These are phyloP conservation scores for Enteromius mattozi DNA, from an alignment of 2,797 vertebrate species.

Conservation along the genomic window DNA sequence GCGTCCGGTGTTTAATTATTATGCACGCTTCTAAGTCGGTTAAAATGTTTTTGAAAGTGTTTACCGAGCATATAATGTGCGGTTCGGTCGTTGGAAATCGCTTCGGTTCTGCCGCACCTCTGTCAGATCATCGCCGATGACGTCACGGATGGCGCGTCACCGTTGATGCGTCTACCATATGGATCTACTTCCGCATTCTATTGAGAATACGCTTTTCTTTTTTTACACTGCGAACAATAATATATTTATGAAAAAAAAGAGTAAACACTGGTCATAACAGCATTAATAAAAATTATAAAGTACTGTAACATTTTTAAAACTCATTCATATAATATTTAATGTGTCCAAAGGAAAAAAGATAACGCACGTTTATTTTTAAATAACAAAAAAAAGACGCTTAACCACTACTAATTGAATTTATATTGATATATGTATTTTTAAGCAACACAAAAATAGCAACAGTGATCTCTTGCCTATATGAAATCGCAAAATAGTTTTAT, in stretches of 20 bases:
- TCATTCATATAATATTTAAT: no score
- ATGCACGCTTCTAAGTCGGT: no score
- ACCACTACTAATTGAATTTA: neutral
- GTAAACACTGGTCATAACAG: neutral
- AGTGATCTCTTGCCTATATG: neutral
- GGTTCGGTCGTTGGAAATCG: constrained; percentile 55
- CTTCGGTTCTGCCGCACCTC: constrained; percentile 67
- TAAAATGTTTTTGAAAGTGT: constrained; percentile 21
- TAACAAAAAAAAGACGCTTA: no score
- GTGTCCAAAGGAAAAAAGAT: neutral
- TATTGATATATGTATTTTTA: neutral
- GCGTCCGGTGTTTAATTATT: neutral
- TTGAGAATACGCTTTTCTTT: no score
- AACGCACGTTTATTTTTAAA: neutral
- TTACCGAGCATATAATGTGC: constrained; percentile 51
- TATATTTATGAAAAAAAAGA: neutral
- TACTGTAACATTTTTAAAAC: neutral
- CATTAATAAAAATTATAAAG: neutral
- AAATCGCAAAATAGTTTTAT: neutral
- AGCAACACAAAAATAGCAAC: neutral
- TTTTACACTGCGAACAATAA: neutral
- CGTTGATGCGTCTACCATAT: constrained; percentile 33
- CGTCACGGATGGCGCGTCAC: constrained; percentile 55
- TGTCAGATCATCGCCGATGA: constrained; percentile 70
- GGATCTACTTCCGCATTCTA: constrained; percentile 20